Percentiles rank a stretch among this genome's conserved stretches.
phyloP scores from a whole-genome alignment of 2,888 invertebrate genomes.

The Oligia fasciuncula region DNA sequence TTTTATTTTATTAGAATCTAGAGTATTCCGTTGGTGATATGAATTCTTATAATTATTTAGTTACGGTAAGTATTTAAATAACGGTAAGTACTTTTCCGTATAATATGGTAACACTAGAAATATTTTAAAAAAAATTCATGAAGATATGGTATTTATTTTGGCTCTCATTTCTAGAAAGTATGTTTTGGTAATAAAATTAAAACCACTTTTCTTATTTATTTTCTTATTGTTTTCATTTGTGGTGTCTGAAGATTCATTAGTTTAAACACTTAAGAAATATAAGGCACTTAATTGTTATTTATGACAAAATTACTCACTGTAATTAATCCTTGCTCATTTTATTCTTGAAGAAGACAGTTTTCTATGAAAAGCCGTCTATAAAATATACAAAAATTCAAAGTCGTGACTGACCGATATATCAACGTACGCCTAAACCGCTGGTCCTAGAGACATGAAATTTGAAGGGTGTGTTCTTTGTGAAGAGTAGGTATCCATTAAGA shows the following conservation, averaged over 20 bases:
- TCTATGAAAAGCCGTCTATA: background rate
- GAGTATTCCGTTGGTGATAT: background rate
- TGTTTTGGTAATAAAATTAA: background rate
- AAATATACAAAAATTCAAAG: no score
- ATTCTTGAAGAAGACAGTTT: conserved; percentile 14
- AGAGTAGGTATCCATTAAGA: no score
- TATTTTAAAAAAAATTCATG: background rate
- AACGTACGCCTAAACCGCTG: no score
- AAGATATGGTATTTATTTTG: background rate
- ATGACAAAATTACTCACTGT: conserved; percentile 10
- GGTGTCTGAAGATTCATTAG: conserved; percentile 8
- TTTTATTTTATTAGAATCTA: conserved; percentile 36
- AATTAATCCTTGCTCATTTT: conserved; percentile 1
- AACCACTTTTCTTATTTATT: background rate
- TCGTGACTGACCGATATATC: no score
- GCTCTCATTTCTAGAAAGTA: background rate
- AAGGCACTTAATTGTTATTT: conserved; percentile 13
- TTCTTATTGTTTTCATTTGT: conserved; percentile 1
- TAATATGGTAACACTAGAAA: background rate
- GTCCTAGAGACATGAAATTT: no score
- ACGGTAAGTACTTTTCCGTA: background rate
- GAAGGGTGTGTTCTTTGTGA: no score
- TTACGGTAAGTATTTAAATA: background rate
- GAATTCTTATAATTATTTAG: background rate
- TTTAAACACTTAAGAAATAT: conserved; percentile 28